Conservation (phyloP, 2,797 vertebrate species). For the Pseudochirops cupreus region DNA sequence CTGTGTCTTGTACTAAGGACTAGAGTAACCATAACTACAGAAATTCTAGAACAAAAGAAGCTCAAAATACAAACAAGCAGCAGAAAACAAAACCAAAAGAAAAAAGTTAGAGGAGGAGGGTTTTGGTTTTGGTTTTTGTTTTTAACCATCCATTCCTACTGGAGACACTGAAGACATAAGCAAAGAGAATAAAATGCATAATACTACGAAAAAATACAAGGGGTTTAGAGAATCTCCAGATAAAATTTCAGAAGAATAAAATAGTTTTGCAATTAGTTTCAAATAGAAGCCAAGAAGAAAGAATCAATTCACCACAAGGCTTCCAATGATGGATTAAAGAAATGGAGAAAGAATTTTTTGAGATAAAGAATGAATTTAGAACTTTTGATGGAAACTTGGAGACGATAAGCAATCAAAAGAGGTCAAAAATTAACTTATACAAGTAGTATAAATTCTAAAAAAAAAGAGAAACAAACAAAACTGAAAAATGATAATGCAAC, state of each 20-base stretch:
- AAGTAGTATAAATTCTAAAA: background rate
- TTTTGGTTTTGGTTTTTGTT: background rate
- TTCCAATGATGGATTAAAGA: background rate
- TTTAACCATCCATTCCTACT: background rate
- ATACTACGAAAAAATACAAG: background rate
- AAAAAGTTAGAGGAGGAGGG: background rate
- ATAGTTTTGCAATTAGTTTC: background rate
- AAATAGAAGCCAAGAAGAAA: background rate
- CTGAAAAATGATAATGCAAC: background rate
- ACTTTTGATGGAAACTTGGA: background rate
- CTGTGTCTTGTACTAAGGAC: background rate
- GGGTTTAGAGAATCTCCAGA: background rate
- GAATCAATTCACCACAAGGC: background rate
- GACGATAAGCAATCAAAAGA: background rate
- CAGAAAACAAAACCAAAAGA: background rate
- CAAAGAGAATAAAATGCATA: background rate
- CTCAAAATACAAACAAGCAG: background rate
- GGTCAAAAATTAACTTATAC: background rate
- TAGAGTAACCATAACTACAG: background rate
- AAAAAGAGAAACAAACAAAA: background rate
- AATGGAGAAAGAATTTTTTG: background rate
- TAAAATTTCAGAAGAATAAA: background rate
- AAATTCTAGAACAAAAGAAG: background rate
- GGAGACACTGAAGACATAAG: background rate
- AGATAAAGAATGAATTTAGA: background rate